phyloP scores from a whole-genome alignment of 2,113 vertebrate genomes.

The Electrona antarctica region DNA sequence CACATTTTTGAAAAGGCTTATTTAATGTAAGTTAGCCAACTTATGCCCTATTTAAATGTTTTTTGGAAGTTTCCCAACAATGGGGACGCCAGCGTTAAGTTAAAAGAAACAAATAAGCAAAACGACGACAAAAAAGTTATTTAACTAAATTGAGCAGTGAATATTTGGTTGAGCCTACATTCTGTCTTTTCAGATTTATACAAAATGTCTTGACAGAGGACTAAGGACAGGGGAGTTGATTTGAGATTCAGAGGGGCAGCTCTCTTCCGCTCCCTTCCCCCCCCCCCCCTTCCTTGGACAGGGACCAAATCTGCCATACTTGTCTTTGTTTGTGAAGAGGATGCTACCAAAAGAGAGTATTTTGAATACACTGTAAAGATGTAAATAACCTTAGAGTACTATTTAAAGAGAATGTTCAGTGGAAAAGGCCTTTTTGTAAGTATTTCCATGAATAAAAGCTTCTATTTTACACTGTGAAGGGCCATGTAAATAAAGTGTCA shows the following conservation, averaged over 20 bases:
- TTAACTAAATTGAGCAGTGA: neutral
- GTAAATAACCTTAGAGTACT: constrained; percentile 98
- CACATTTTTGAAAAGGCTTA: constrained; percentile 66
- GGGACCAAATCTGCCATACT: constrained; percentile 81
- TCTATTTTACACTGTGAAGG: constrained; percentile 93
- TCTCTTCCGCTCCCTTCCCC: constrained; percentile 46
- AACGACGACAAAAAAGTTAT: constrained; percentile 5
- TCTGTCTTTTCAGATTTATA: constrained; percentile 54
- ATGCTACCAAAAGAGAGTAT: constrained; percentile 93
- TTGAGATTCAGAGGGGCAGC: constrained; percentile 52
- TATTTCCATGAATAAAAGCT: constrained; percentile 92
- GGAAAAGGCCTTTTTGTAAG: constrained; percentile 93
- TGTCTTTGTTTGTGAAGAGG: constrained; percentile 75
- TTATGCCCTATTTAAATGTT: no score
- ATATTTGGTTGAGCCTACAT: neutral
- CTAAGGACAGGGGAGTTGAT: constrained; percentile 43
- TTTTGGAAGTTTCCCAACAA: no score
- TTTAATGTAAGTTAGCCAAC: constrained; percentile 55
- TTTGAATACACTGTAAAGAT: constrained; percentile 98
- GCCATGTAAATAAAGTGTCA: constrained; percentile 77
- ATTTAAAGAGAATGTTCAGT: constrained; percentile 78
- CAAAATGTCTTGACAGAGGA: constrained; percentile 33
- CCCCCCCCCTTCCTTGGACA: constrained; percentile 48
- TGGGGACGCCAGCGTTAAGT: neutral
- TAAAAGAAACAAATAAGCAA: constrained; percentile 10